Evolutionary conservation across 2,113 vertebrate genomes (phyloP).

Genomic region (Xyrauchen texanus): DNA sequence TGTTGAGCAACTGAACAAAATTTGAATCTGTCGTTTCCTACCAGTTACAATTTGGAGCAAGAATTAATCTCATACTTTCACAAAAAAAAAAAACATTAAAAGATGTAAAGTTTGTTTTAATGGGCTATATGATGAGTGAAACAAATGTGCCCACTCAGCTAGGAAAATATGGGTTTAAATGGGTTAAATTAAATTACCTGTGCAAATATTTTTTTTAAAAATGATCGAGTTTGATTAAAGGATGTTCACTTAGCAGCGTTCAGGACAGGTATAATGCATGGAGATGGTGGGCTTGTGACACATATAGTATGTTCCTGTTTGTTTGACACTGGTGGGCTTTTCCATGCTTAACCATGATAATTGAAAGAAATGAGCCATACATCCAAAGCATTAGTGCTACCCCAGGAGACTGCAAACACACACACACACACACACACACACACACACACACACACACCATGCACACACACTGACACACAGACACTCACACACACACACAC

Average conservation of each 20-base stretch:
- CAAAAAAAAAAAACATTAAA: too few relatives aligned
- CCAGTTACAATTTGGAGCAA: too few relatives aligned
- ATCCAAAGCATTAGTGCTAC: slow-evolving; percentile 74
- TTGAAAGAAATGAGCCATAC: slow-evolving; percentile 83
- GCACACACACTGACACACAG: neutral
- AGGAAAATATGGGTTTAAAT: too few relatives aligned
- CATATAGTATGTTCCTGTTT: neutral
- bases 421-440: slow-evolving; percentile 31
- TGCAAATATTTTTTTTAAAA: neutral
- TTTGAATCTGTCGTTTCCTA: too few relatives aligned
- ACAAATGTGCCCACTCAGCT: too few relatives aligned
- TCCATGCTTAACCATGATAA: slow-evolving; percentile 68
- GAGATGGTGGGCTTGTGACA: neutral
- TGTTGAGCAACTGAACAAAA: too few relatives aligned
- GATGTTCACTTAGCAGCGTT: neutral
- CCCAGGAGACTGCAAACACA: slow-evolving; percentile 56
- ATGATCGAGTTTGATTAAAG: neutral
- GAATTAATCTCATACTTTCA: too few relatives aligned
- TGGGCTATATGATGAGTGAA: too few relatives aligned
- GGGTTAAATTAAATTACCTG: neutral
- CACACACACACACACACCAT: slow-evolving; percentile 19
- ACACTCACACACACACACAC: slow-evolving; percentile 12
- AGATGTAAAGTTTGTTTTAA: too few relatives aligned
- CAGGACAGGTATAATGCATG: neutral
- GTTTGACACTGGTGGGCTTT: slow-evolving; percentile 66